phyloP scores from a whole-genome alignment of 2,113 vertebrate genomes.

The Notiomystis cincta region DNA sequence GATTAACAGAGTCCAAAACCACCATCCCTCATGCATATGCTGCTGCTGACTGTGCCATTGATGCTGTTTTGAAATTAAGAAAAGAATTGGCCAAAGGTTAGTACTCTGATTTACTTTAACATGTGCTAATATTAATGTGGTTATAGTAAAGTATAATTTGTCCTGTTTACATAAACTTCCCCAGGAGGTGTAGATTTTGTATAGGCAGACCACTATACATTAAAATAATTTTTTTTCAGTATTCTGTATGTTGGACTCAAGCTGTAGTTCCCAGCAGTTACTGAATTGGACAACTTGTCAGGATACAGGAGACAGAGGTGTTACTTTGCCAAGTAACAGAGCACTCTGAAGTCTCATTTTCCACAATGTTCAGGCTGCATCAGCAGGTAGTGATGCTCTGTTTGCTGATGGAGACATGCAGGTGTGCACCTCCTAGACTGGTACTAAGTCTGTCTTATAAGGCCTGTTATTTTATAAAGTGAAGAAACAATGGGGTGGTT shows the following conservation, averaged over 20 bases:
- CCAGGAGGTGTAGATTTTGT: background rate
- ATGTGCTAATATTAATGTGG: background rate
- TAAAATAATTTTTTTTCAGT: background rate
- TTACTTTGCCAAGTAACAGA: background rate
- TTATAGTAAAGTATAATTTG: background rate
- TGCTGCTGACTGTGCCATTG: constrained; percentile 87
- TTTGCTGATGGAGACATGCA: background rate
- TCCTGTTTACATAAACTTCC: background rate
- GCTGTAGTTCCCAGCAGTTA: background rate
- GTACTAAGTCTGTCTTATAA: background rate
- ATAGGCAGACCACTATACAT: background rate
- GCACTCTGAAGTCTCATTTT: background rate
- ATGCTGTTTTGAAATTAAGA: constrained; percentile 83
- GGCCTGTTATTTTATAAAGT: background rate
- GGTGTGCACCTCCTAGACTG: background rate
- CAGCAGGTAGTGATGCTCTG: background rate
- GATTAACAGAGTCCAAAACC: constrained; percentile 90
- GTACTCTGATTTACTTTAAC: background rate
- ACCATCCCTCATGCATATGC: constrained; percentile 93
- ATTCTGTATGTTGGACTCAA: background rate
- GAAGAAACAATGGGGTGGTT: background rate
- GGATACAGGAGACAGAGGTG: background rate
- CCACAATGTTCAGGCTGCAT: background rate
- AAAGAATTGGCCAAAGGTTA: constrained; percentile 79
- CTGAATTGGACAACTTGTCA: background rate